Evolutionary conservation across 2,113 vertebrate species (phyloP).

Genomic region (Catagonus wagneri): DNA sequence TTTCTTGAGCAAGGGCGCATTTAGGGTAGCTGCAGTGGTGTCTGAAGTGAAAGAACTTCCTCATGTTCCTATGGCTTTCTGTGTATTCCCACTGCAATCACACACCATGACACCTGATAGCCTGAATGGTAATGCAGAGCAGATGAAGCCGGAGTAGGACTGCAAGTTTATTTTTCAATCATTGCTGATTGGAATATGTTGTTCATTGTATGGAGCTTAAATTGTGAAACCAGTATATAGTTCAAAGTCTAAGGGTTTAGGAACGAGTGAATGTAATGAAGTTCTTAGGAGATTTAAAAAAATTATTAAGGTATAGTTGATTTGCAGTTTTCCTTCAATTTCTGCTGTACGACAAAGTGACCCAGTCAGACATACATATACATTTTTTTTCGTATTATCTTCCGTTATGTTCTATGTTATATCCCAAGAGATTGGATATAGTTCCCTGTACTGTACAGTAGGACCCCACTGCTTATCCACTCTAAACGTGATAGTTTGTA

Average conservation of each 20-base stretch:
- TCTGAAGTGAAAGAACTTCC: neutral
- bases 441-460: no score
- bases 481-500: no score
- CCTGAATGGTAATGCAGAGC: neutral
- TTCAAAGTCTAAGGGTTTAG: neutral
- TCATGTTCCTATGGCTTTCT: neutral
- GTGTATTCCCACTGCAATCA: fast-evolving
- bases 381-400: no score
- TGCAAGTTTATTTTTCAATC: neutral
- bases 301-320: no score
- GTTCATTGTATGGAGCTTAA: neutral
- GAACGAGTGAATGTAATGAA: neutral
- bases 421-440: no score
- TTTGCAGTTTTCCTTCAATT: no score
- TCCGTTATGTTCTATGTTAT: no score
- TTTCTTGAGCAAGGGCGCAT: neutral
- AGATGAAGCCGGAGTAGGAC: neutral
- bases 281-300: neutral
- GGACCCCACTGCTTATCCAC: no score
- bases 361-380: no score
- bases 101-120: neutral
- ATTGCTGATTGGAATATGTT: neutral
- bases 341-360: no score
- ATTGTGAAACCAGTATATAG: neutral
- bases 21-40: neutral